Percentiles rank a stretch among this genome's conserved stretches.
These are phyloP conservation scores for Ceratina japonica DNA, from an alignment of 1,140 invertebrate genomes.

Conservation along the genomic window DNA sequence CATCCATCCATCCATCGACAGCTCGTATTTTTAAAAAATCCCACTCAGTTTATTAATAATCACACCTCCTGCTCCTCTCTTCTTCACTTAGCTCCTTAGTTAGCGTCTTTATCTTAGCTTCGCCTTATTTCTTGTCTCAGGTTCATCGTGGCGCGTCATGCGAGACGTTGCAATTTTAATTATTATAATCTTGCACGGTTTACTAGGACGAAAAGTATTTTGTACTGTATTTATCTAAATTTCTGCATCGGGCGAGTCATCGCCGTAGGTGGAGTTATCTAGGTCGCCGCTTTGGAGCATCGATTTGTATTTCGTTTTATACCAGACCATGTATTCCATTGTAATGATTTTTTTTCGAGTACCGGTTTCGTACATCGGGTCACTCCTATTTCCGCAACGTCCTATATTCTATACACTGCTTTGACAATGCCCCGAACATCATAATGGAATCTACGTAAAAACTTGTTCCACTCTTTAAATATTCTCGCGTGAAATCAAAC, in stretches of 20 bases:
- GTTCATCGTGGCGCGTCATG: too few relatives aligned
- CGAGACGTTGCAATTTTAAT: too few relatives aligned
- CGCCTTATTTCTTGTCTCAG: neutral
- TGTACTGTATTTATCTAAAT: neutral
- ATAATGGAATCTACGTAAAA: neutral
- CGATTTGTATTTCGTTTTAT: constrained; percentile 10
- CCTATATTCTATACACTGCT: neutral
- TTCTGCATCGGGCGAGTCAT: neutral
- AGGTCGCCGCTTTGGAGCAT: neutral
- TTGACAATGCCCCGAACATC: neutral
- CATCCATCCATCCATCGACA: constrained; percentile 50
- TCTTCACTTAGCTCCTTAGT: too few relatives aligned
- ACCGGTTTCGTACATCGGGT: neutral
- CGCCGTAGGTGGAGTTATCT: neutral
- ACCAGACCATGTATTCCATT: neutral
- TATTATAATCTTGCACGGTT: too few relatives aligned
- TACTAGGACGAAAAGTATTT: neutral
- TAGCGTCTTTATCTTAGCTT: neutral
- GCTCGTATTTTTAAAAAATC: constrained; percentile 31
- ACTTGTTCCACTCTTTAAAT: too few relatives aligned
- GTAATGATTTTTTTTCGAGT: neutral
- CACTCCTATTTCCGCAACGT: neutral
- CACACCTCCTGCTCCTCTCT: neutral
- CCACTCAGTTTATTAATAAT: constrained; percentile 25
- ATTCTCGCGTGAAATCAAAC: too few relatives aligned